Conservation (phyloP, 2,797 vertebrate species). For the Chlorospingus semifuscus region DNA sequence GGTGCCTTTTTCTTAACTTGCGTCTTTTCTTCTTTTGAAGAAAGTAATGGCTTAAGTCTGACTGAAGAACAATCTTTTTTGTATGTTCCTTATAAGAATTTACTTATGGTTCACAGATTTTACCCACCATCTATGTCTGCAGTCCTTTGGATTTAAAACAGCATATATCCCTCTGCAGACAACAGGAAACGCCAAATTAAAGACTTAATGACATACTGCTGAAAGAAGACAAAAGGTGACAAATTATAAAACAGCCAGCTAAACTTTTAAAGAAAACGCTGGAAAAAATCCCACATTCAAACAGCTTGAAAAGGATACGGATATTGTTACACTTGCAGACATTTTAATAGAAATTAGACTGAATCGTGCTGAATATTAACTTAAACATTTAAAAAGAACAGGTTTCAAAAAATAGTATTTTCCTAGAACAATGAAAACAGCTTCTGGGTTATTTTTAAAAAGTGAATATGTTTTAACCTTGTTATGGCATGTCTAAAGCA, state of each 20-base stretch:
- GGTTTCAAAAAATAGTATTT: background rate
- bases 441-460: background rate
- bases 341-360: constrained; percentile 12
- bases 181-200: constrained; percentile 80
- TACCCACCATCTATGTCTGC: constrained; percentile 78
- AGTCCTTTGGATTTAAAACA: constrained; percentile 74
- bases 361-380: background rate
- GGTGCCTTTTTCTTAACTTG: constrained; percentile 83
- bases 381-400: background rate
- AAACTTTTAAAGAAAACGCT: constrained; percentile 52
- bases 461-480: background rate
- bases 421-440: background rate
- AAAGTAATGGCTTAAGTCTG: constrained; percentile 86
- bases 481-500: background rate
- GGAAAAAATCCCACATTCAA: constrained; percentile 31
- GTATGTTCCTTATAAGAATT: constrained; percentile 81
- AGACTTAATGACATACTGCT: constrained; percentile 74
- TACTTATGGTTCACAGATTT: constrained; percentile 84
- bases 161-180: constrained; percentile 73
- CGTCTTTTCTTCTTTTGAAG: constrained; percentile 85
- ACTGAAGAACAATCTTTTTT: constrained; percentile 83
- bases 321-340: constrained; percentile 28
- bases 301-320: constrained; percentile 31
- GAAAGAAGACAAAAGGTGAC: constrained; percentile 77
- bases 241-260: constrained; percentile 73